Evolutionary conservation across 1,140 invertebrate species (phyloP).

Genomic region (Anastrepha ludens): DNA sequence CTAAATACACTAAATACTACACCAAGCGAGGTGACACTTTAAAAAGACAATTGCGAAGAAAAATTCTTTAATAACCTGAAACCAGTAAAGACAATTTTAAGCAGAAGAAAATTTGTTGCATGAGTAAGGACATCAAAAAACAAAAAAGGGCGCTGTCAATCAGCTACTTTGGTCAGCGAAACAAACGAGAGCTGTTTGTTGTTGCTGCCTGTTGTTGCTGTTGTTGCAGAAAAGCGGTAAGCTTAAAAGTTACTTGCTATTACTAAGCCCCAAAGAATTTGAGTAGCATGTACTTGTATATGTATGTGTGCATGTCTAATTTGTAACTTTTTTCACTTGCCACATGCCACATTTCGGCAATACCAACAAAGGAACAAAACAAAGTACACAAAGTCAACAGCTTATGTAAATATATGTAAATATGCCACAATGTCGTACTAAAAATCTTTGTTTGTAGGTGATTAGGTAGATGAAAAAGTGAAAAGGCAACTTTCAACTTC

Average conservation of each 20-base stretch:
- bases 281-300: neutral
- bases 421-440: neutral
- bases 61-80: too few relatives aligned
- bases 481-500: conserved; percentile 39
- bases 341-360: conserved; percentile 7
- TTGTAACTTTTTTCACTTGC: conserved; percentile 12
- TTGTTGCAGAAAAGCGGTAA: neutral
- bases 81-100: too few relatives aligned
- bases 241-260: neutral
- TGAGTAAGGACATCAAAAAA: too few relatives aligned
- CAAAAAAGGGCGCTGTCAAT: neutral
- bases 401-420: conserved; percentile 11
- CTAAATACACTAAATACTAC: neutral
- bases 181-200: neutral
- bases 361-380: neutral
- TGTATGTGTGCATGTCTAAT: neutral
- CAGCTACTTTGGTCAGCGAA: neutral
- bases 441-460: conserved; percentile 23
- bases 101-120: too few relatives aligned
- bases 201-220: neutral
- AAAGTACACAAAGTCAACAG: conserved; percentile 1
- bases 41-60: too few relatives aligned
- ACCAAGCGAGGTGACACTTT: too few relatives aligned
- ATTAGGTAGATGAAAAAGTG: conserved; percentile 30
- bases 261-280: too few relatives aligned